Evolutionary conservation across 2,888 invertebrate species (phyloP).

Genomic region (Nowickia ferox): DNA sequence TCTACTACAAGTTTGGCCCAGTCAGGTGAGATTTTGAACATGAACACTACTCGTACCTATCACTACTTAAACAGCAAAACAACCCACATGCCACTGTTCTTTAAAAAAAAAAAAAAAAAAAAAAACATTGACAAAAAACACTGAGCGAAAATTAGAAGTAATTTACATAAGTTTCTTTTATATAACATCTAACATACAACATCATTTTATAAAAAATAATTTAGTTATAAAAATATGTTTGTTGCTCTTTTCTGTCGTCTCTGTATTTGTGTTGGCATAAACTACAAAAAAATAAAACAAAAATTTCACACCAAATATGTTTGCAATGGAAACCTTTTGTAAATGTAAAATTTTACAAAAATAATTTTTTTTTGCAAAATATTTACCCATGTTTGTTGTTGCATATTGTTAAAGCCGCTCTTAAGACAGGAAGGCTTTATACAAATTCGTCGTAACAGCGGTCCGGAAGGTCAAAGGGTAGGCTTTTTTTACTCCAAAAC

Average conservation of each 20-base stretch:
- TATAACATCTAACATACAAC: conserved; percentile 43
- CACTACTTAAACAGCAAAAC: neutral
- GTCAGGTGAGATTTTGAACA: conserved; percentile 82
- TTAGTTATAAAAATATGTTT: conserved; percentile 57
- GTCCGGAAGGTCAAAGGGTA: conserved; percentile 81
- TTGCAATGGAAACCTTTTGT: conserved; percentile 45
- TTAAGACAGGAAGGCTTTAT: conserved; percentile 81
- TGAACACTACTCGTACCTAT: neutral
- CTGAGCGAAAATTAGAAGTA: conserved; percentile 19
- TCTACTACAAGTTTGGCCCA: conserved; percentile 88
- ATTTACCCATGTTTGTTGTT: conserved; percentile 23
- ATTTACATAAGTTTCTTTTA: conserved; percentile 10
- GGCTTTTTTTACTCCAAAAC: conserved; percentile 72
- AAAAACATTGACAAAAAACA: conserved; percentile 15
- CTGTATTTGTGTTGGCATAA: conserved; percentile 40
- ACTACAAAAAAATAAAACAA: conserved; percentile 18
- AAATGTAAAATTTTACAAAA: conserved; percentile 29
- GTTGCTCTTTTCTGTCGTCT: conserved; percentile 62
- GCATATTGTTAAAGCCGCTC: conserved; percentile 77
- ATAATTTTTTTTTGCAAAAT: conserved; percentile 30
- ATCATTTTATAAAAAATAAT: conserved; percentile 55
- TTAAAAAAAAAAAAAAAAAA: conserved; percentile 7
- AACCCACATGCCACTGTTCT: conserved; percentile 2
- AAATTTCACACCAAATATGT: neutral
- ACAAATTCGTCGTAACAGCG: conserved; percentile 81